Percentiles rank a stretch among this genome's conserved stretches.
Evolutionary conservation across 2,797 vertebrate species (phyloP).

Genomic region (Acropternis orthonyx): DNA sequence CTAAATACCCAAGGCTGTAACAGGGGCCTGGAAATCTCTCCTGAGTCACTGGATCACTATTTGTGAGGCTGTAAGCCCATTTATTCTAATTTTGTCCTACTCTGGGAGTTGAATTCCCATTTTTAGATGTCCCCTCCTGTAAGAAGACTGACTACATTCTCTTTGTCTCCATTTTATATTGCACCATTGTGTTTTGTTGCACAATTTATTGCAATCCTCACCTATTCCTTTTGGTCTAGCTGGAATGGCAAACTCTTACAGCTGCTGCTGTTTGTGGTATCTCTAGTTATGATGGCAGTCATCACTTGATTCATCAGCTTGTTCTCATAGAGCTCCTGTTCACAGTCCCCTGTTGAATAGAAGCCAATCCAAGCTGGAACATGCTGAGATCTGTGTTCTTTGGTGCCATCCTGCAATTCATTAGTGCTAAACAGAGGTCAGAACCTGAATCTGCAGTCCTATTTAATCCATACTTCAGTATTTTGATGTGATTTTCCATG

Average conservation of each 20-base stretch:
- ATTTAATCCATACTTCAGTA: neutral
- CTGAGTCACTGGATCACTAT: neutral
- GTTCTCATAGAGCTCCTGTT: neutral
- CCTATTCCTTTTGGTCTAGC: neutral
- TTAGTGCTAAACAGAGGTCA: neutral
- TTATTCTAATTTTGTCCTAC: neutral
- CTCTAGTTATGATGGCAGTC: neutral
- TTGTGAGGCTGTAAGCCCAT: neutral
- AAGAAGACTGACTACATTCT: neutral
- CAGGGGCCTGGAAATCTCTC: neutral
- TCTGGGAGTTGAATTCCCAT: neutral
- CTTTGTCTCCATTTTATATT: neutral
- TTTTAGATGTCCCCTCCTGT: neutral
- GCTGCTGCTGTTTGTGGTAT: neutral
- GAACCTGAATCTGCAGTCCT: neutral
- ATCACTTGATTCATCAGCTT: neutral
- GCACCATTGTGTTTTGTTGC: neutral
- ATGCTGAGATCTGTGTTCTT: accelerated
- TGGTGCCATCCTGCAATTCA: neutral
- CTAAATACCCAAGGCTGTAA: neutral
- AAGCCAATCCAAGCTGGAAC: accelerated
- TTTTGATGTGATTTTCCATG: neutral
- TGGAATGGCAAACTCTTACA: neutral
- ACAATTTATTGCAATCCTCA: neutral
- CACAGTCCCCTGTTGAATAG: neutral